Evolutionary conservation across 2,888 invertebrate genomes (phyloP).

Genomic region (Cyaniris semiargus): DNA sequence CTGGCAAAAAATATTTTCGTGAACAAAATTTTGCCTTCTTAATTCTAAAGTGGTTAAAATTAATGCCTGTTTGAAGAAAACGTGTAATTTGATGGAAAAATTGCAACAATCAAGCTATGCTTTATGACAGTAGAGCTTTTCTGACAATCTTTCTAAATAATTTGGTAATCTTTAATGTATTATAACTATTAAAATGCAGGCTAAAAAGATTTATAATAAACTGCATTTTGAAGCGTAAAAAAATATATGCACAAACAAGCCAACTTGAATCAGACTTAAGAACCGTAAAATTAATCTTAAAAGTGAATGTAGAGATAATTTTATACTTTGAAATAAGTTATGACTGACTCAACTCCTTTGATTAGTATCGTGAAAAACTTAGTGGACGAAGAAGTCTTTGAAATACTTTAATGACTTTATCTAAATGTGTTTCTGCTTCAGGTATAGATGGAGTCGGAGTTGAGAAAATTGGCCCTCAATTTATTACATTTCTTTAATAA

Average conservation of each 20-base stretch:
- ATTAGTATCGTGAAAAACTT: constrained; percentile 35
- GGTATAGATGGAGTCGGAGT: constrained; percentile 25
- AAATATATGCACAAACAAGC: not conserved
- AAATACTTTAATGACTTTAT: constrained; percentile 36
- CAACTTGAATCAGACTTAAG: not conserved
- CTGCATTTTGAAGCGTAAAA: not conserved
- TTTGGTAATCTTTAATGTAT: too few species aligned
- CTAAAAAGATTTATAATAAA: too few species aligned
- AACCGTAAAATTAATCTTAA: constrained; percentile 29
- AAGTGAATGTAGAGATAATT: constrained; percentile 34
- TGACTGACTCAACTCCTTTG: constrained; percentile 31
- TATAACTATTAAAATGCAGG: too few species aligned
- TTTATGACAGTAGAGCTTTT: too few species aligned
- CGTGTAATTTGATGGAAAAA: not conserved
- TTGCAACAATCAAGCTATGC: not conserved
- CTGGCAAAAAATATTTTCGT: not conserved
- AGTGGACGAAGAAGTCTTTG: constrained; percentile 33
- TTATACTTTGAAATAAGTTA: constrained; percentile 33
- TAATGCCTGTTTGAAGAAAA: not conserved
- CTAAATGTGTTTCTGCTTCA: constrained; percentile 32
- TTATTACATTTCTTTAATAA: constrained; percentile 21
- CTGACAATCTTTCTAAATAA: too few species aligned
- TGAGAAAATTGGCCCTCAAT: constrained; percentile 1
- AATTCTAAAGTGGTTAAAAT: constrained; percentile 19
- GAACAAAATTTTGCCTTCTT: not conserved